Percentiles rank a stretch among this genome's conserved stretches.
Conservation (phyloP, 2,797 vertebrate species). For the Sitta carolinensis region DNA sequence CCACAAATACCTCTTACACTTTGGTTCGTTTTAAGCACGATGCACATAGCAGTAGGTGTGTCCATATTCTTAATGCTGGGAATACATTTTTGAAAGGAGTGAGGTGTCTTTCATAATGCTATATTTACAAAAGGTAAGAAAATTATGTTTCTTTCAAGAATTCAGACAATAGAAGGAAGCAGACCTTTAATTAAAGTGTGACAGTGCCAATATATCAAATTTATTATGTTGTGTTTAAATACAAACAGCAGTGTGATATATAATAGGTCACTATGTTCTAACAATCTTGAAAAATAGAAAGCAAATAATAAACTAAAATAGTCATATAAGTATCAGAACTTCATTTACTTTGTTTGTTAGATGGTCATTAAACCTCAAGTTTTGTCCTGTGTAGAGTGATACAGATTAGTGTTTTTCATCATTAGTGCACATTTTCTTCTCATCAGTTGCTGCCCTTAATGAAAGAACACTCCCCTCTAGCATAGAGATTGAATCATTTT, state of each 20-base stretch:
- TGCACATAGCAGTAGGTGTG: background rate
- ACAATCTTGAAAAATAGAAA: background rate
- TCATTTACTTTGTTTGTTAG: conserved; percentile 29
- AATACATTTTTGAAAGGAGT: background rate
- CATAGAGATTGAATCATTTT: conserved; percentile 58
- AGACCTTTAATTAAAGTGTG: background rate
- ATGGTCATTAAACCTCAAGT: background rate
- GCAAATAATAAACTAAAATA: background rate
- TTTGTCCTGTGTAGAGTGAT: conserved; percentile 4
- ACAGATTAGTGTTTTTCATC: conserved; percentile 11
- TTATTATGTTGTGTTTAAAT: background rate
- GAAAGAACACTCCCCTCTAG: conserved; percentile 21
- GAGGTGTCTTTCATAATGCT: background rate
- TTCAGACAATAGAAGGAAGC: background rate
- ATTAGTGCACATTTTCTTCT: conserved; percentile 22
- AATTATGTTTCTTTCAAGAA: background rate
- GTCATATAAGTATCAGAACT: background rate
- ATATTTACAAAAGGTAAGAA: background rate
- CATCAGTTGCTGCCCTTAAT: conserved; percentile 14
- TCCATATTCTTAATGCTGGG: background rate
- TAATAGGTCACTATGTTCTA: background rate
- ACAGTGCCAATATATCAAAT: background rate
- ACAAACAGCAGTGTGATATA: background rate
- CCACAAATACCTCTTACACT: background rate
- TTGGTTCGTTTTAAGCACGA: background rate